A percentile compares a stretch with the other conserved stretches of the same genome.
phyloP scores from a whole-genome alignment of 1,140 invertebrate genomes.

The Bathynomus jamesi region DNA sequence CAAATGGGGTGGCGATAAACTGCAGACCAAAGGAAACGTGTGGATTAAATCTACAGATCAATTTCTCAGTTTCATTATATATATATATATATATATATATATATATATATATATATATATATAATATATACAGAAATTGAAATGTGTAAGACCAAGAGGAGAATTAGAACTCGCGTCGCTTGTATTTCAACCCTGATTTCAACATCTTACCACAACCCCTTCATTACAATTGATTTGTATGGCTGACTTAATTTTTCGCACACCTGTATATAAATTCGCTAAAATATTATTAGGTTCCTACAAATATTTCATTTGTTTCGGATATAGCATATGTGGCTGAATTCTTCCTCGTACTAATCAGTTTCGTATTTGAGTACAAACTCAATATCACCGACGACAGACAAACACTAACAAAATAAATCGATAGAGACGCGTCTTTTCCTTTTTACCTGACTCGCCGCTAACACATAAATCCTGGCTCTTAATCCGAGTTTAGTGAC shows the following conservation, averaged over 20 bases:
- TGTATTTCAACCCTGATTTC: no score
- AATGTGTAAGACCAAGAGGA: no score
- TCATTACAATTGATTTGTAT: not conserved
- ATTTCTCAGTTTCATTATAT: not conserved
- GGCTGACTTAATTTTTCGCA: not conserved
- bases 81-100: constrained; percentile 12
- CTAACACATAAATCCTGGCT: constrained; percentile 72
- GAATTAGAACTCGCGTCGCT: no score
- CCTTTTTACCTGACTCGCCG: constrained; percentile 56
- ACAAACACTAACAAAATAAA: no score
- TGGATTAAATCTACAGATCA: not conserved
- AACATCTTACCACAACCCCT: constrained; percentile 23
- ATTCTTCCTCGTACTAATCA: not conserved
- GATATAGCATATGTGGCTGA: not conserved
- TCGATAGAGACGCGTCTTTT: no score
- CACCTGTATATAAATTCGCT: not conserved
- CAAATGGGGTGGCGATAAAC: constrained; percentile 75
- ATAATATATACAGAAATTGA: constrained; percentile 5
- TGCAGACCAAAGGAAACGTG: constrained; percentile 45
- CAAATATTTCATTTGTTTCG: no score
- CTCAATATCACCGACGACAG: not conserved
- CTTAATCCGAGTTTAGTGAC: constrained; percentile 77
- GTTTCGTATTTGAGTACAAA: not conserved
- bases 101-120: constrained; percentile 10
- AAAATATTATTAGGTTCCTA: not conserved